Evolutionary conservation across 2,888 invertebrate species (phyloP).

Genomic region (Acronicta alni): DNA sequence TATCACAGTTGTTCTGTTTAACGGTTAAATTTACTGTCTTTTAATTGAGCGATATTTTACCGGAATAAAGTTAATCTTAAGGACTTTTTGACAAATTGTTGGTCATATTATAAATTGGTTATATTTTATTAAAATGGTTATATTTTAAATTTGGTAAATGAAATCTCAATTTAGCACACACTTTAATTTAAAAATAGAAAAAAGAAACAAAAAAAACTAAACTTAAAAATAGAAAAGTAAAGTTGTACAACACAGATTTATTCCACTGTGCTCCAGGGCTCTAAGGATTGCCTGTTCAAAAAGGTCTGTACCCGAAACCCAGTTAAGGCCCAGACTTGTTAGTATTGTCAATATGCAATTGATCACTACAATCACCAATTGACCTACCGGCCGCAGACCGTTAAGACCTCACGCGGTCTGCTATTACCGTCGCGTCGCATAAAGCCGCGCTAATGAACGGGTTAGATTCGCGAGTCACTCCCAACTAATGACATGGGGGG

Average conservation of each 20-base stretch:
- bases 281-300: too few relatives aligned
- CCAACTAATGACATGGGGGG: background rate
- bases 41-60: background rate
- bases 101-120: too few relatives aligned
- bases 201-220: too few relatives aligned
- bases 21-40: conserved; percentile 1
- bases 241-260: too few relatives aligned
- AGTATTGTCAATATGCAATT: conserved; percentile 31
- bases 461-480: conserved; percentile 42
- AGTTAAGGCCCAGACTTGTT: conserved; percentile 22
- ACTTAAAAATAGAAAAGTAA: too few relatives aligned
- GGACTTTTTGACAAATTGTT: background rate
- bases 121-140: too few relatives aligned
- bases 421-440: conserved; percentile 14
- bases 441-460: conserved; percentile 42
- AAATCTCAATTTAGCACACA: too few relatives aligned
- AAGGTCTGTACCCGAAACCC: conserved; percentile 5
- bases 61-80: too few relatives aligned
- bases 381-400: conserved; percentile 15
- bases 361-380: conserved; percentile 24
- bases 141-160: too few relatives aligned
- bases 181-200: too few relatives aligned
- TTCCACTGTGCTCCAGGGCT: too few relatives aligned
- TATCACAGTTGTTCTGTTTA: conserved; percentile 20
- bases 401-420: conserved; percentile 28